Evolutionary conservation across 2,888 invertebrate species (phyloP), one percentile per base, ranked within the genome.

Genomic region (Caenorhabditis drosophilae): DNA sequence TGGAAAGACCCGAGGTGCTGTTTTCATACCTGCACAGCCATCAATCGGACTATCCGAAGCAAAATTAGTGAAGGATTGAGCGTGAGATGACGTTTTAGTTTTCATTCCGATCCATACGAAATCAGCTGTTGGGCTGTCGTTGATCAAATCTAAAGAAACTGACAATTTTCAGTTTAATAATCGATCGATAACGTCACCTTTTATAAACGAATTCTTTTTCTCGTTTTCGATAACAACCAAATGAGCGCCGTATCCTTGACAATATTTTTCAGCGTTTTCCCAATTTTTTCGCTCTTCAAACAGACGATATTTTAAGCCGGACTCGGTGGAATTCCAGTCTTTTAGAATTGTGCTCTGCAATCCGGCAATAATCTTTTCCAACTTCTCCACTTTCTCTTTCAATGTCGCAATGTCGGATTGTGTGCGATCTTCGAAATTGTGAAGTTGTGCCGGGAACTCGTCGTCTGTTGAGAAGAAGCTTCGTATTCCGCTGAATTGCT

Each of bases 91-190:
- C 2, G 70, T 64, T 27, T 70, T 73, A 22, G 75, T 75, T 45
- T 73, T 76, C 70, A 76, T 68, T 34, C 76, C 76, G 49, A 76
- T 75, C 76, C 76, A 76, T 11, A 62, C 71, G 36, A 62, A 68
- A 26, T 73, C 70, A 9, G 64, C 22, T 2, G 67, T 68, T 15
- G 49, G 56, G 34, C 56, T 67, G 16, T 57, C 49, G 26, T 52
- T 62, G 11, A 73, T 48, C 68, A 49, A 20, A 42, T 50, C 25
- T 27, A 1, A 20, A n/a, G n/a, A n/a, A n/a, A n/a, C n/a, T n/a
- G n/a, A n/a, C n/a, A 42, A 31, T 31, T 23, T 45, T 27, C 15
- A 25, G 40, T 49, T 66, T n/a, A n/a, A n/a, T n/a, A n/a, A n/a
- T n/a, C n/a, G n/a, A n/a, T n/a, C n/a, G n/a, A n/a, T n/a, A n/a